These are phyloP conservation scores for Drosophila lacicola DNA, from an alignment of 2,888 invertebrate genomes.

Conservation along the genomic window DNA sequence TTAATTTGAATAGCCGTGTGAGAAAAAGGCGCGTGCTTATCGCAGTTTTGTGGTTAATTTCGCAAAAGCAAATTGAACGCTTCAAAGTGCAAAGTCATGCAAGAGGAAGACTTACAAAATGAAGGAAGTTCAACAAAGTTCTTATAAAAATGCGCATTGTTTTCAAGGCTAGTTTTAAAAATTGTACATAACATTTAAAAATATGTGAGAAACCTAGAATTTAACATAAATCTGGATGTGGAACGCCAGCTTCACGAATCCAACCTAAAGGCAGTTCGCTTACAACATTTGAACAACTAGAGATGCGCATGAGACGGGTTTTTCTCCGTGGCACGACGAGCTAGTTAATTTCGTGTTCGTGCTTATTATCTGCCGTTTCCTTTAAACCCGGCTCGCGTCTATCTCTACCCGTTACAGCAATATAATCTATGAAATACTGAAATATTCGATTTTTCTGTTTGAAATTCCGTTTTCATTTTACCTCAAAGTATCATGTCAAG, in stretches of 20 bases:
- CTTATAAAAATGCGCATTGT: background rate
- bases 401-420: too few species aligned
- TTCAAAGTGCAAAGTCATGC: constrained; percentile 7
- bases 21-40: constrained; percentile 68
- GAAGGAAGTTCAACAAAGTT: background rate
- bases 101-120: background rate
- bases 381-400: too few species aligned
- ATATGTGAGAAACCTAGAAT: too few species aligned
- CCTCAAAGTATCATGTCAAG: constrained; percentile 11
- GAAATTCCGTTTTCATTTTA: background rate
- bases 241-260: too few species aligned
- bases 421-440: background rate
- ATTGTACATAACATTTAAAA: too few species aligned
- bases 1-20: constrained; percentile 71
- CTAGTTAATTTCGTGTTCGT: too few species aligned
- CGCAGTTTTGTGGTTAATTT: constrained; percentile 55
- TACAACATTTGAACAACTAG: too few species aligned
- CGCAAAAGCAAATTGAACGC: constrained; percentile 40
- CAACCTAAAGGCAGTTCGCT: too few species aligned
- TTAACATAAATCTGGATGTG: too few species aligned
- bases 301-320: too few species aligned
- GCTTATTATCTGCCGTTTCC: too few species aligned
- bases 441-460: background rate
- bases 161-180: background rate
- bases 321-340: too few species aligned